phyloP scores from a whole-genome alignment of 2,888 invertebrate species.

The Carabus problematicus region DNA sequence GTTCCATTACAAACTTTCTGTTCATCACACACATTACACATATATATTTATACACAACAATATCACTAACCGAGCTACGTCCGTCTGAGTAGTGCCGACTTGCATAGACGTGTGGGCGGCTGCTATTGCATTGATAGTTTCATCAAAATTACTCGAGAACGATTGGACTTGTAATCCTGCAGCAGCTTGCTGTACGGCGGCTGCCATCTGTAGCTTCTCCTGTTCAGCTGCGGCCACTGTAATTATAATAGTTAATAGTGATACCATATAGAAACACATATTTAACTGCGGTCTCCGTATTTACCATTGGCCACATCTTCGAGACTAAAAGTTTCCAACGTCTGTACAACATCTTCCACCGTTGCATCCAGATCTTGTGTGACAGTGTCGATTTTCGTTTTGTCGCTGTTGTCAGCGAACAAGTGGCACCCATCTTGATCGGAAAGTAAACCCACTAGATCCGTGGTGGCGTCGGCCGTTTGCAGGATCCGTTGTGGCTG shows the following conservation, averaged over 20 bases:
- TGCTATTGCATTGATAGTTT: slow-evolving; percentile 57
- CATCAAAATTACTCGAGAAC: slow-evolving; percentile 56
- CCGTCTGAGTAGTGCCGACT: slow-evolving; percentile 53
- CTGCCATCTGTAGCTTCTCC: slow-evolving; percentile 44
- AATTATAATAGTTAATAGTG: slow-evolving; percentile 20
- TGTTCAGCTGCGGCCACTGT: slow-evolving; percentile 45
- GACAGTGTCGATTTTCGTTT: slow-evolving; percentile 54
- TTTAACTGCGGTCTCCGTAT: slow-evolving; percentile 47
- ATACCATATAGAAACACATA: slow-evolving; percentile 41
- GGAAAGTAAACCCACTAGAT: slow-evolving; percentile 44
- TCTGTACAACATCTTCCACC: slow-evolving; percentile 58
- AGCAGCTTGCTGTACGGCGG: slow-evolving; percentile 43
- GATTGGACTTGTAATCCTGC: slow-evolving; percentile 54
- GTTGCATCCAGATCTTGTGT: slow-evolving; percentile 52
- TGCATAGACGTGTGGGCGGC: slow-evolving; percentile 53
- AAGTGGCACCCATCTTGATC: slow-evolving; percentile 47
- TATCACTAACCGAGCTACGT: slow-evolving; percentile 53
- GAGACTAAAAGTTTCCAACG: slow-evolving; percentile 62
- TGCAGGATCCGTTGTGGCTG: slow-evolving; percentile 46
- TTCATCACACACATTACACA: background rate
- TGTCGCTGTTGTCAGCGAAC: slow-evolving; percentile 46
- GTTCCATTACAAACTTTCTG: background rate
- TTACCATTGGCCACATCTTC: slow-evolving; percentile 61
- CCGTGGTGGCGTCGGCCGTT: slow-evolving; percentile 54
- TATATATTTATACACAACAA: too few species aligned